Evolutionary conservation across 2,797 vertebrate genomes (phyloP).

Genomic region (Sebastes flavidus): DNA sequence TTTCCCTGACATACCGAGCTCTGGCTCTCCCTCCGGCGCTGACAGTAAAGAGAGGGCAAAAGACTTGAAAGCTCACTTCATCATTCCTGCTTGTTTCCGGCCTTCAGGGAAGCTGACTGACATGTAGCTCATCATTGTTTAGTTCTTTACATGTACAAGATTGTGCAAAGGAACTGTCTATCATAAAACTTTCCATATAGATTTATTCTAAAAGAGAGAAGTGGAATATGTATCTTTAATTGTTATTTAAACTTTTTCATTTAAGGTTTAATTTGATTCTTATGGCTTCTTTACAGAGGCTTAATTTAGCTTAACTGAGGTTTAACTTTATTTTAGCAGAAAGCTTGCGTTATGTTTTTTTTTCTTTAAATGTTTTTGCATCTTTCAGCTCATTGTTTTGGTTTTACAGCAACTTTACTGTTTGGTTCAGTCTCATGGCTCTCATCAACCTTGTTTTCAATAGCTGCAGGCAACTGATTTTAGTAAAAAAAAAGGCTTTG

Average conservation of each 20-base stretch:
- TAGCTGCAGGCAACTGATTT: too few species aligned
- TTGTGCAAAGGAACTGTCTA: background rate
- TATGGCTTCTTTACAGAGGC: background rate
- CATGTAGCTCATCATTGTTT: conserved; percentile 38
- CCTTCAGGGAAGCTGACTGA: conserved; percentile 55
- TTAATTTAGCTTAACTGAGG: too few species aligned
- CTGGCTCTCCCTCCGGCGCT: conserved; percentile 45
- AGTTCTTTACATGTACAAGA: background rate
- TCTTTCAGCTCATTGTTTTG: too few species aligned
- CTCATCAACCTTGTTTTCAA: too few species aligned
- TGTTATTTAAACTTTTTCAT: background rate
- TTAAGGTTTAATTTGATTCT: background rate
- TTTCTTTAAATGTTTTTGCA: too few species aligned
- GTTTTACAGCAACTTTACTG: too few species aligned
- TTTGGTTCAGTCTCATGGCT: too few species aligned
- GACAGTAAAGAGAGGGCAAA: conserved; percentile 41
- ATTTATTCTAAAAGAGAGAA: background rate
- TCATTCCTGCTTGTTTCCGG: conserved; percentile 58
- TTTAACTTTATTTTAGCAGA: too few species aligned
- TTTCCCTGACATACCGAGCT: conserved; percentile 40
- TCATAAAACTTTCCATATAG: background rate
- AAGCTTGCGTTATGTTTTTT: too few species aligned
- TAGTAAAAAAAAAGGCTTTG: too few species aligned
- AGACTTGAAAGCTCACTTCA: conserved; percentile 42
- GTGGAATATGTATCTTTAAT: background rate